These are phyloP conservation scores for Thalpophila matura DNA, from an alignment of 2,888 invertebrate species.

Conservation along the genomic window DNA sequence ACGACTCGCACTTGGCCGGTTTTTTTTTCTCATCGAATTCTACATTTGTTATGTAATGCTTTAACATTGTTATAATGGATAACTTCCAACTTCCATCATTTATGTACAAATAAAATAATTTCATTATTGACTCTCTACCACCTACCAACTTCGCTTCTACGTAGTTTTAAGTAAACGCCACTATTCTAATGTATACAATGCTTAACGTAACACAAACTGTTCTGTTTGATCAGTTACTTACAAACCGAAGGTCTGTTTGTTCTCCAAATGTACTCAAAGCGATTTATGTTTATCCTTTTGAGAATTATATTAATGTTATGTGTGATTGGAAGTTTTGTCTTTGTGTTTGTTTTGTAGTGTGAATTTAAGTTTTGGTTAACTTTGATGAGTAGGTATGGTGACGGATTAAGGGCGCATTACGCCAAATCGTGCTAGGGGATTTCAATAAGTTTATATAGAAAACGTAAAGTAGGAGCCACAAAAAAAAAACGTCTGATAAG, in stretches of 20 bases:
- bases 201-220: constrained; percentile 66
- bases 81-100: too few species aligned
- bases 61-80: too few species aligned
- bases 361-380: constrained; percentile 8
- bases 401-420: constrained; percentile 1
- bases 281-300: constrained; percentile 69
- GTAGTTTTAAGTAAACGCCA: constrained; percentile 44
- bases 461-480: too few species aligned
- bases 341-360: constrained; percentile 38
- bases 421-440: too few species aligned
- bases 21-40: too few species aligned
- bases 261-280: constrained; percentile 58
- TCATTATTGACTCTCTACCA: constrained; percentile 7
- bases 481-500: too few species aligned
- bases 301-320: constrained; percentile 48
- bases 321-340: constrained; percentile 31
- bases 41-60: too few species aligned
- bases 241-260: constrained; percentile 60
- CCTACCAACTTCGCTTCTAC: constrained; percentile 1
- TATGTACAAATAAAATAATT: not conserved
- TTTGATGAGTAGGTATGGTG: not conserved
- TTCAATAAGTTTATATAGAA: too few species aligned
- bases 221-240: constrained; percentile 69
- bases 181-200: constrained; percentile 43
- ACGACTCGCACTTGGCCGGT: too few species aligned